These are phyloP conservation scores for Platorchestia sp. DNA, from an alignment of 1,140 invertebrate genomes.

Conservation along the genomic window DNA sequence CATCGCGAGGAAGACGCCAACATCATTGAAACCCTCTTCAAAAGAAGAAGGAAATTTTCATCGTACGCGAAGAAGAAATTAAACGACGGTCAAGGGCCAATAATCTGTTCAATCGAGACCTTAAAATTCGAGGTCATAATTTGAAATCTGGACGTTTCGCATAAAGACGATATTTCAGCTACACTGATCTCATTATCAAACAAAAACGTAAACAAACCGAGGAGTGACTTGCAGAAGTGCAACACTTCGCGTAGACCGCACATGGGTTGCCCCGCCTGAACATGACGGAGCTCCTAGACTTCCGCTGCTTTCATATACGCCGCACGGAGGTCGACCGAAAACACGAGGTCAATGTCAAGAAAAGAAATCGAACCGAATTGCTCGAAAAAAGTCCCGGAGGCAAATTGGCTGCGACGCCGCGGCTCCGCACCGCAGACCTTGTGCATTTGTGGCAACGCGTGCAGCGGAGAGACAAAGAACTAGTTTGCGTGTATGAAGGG, in stretches of 20 bases:
- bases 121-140: not conserved
- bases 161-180: not conserved
- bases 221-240: not conserved
- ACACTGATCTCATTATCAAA: not conserved
- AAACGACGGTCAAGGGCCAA: not conserved
- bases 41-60: not conserved
- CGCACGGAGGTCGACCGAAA: not conserved
- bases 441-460: too few species aligned
- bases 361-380: not conserved
- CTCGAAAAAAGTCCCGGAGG: not conserved
- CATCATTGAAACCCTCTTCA: not conserved
- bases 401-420: not conserved
- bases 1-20: not conserved
- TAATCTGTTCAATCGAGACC: not conserved
- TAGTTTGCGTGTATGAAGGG: too few species aligned
- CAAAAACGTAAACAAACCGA: not conserved
- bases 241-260: too few species aligned
- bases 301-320: not conserved
- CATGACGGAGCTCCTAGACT: not conserved
- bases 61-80: not conserved
- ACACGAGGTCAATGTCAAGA: not conserved
- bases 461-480: too few species aligned
- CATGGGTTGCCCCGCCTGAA: not conserved
- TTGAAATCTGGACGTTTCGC: not conserved
- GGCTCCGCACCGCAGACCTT: not conserved